These are phyloP conservation scores for Sturnus vulgaris DNA, from an alignment of 2,113 vertebrate species.

Conservation along the genomic window DNA sequence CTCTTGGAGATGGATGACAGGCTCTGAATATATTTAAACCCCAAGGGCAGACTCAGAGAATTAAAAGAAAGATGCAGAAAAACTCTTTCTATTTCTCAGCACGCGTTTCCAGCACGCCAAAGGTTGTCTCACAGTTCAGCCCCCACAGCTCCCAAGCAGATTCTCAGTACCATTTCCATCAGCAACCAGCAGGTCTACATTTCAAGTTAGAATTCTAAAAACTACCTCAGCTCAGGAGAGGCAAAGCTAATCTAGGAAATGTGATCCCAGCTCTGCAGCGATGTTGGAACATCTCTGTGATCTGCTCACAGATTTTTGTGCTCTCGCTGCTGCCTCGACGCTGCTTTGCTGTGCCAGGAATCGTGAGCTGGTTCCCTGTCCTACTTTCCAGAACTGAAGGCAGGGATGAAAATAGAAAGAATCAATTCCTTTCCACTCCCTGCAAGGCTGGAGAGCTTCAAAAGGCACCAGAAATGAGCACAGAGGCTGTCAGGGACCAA, in stretches of 20 bases:
- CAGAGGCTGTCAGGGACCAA: background rate
- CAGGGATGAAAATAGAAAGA: slow-evolving; percentile 56
- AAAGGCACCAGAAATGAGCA: background rate
- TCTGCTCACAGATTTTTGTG: background rate
- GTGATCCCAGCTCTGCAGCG: background rate
- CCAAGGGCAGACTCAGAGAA: background rate
- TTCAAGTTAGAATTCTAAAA: background rate
- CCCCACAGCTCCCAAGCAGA: background rate
- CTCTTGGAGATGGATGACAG: background rate
- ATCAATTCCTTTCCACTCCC: slow-evolving; percentile 17
- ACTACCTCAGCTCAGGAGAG: background rate
- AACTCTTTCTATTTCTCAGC: background rate
- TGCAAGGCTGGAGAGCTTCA: background rate
- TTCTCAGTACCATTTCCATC: background rate
- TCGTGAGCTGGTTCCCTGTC: slow-evolving; percentile 41
- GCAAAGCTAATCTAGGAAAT: background rate
- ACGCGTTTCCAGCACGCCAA: background rate
- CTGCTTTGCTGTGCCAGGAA: slow-evolving; percentile 19
- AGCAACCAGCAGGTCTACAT: background rate
- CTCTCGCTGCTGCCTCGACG: background rate
- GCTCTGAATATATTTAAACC: background rate
- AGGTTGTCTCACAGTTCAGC: background rate
- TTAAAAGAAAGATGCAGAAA: background rate
- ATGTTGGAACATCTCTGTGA: slow-evolving; percentile 4
- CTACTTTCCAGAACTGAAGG: slow-evolving; percentile 42